A percentile compares a stretch with the other conserved stretches of the same genome.
Conservation (phyloP, 2,113 vertebrate species). For the Gambusia holbrooki region DNA sequence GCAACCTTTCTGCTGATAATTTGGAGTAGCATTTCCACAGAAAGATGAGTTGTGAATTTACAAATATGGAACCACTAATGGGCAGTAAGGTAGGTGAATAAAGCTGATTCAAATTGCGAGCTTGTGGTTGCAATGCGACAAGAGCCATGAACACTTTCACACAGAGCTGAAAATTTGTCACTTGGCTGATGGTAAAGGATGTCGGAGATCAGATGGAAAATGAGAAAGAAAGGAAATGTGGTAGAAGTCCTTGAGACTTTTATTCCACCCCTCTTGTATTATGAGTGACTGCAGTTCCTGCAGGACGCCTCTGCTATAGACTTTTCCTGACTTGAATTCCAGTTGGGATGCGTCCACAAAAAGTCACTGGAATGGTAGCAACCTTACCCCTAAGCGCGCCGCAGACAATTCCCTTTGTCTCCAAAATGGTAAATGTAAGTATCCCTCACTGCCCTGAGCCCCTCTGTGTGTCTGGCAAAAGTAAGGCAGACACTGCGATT, state of each 20-base stretch:
- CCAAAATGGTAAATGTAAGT: conserved; percentile 63
- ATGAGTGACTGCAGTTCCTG: neutral
- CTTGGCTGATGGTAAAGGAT: neutral
- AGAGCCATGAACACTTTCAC: no score
- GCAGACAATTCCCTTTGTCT: conserved; percentile 66
- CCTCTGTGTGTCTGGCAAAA: conserved; percentile 1
- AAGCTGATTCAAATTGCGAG: no score
- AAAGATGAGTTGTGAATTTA: no score
- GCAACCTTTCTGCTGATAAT: no score
- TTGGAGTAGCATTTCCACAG: no score
- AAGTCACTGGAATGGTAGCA: conserved; percentile 49
- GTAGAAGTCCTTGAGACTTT: conserved; percentile 4
- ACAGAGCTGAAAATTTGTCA: neutral
- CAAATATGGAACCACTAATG: no score
- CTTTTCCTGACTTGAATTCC: conserved; percentile 37
- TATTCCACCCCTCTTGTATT: neutral
- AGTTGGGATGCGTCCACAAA: conserved; percentile 46
- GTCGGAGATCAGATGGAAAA: conserved; percentile 8
- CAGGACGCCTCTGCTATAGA: neutral
- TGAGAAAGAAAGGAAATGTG: conserved; percentile 1
- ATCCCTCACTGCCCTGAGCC: conserved; percentile 44
- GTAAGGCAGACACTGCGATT: conserved; percentile 6
- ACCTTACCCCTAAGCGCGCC: conserved; percentile 54
- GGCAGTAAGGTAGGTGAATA: no score
- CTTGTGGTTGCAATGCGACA: neutral